A percentile compares a stretch with the other conserved stretches of the same genome.
These are phyloP conservation scores for Actinia tenebrosa DNA, from an alignment of 64 coral and sea anemone genomes.

Conservation along the genomic window DNA sequence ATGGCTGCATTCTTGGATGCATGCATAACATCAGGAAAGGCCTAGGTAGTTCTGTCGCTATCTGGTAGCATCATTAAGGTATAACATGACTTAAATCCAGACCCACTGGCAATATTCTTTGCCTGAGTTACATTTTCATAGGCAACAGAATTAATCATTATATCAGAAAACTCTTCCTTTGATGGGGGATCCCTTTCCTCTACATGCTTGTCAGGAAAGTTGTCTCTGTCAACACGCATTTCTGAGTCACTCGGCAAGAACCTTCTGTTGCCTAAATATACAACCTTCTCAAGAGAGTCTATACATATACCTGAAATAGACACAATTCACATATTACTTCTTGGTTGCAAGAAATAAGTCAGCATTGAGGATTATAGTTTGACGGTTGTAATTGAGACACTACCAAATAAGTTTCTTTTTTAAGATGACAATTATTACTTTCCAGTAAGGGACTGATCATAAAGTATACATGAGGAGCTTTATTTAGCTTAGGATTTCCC, in stretches of 20 bases:
- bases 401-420: slow-evolving; percentile 1
- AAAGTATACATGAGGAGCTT: background rate
- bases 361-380: too few relatives aligned
- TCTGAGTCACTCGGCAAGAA: background rate
- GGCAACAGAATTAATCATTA: slow-evolving; percentile 34
- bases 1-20: slow-evolving; percentile 36
- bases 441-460: background rate
- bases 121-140: slow-evolving; percentile 43
- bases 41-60: slow-evolving; percentile 24
- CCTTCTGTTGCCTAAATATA: slow-evolving; percentile 40
- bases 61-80: slow-evolving; percentile 52
- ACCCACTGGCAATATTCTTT: slow-evolving; percentile 27
- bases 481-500: too few relatives aligned
- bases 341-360: too few relatives aligned
- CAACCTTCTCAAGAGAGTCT: slow-evolving; percentile 33
- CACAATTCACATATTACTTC: background rate
- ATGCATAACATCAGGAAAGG: slow-evolving; percentile 57
- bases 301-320: slow-evolving; percentile 28
- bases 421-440: background rate
- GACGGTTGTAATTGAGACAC: too few relatives aligned
- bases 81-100: slow-evolving; percentile 27
- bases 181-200: slow-evolving; percentile 24
- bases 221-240: slow-evolving; percentile 15
- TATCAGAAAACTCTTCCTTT: slow-evolving; percentile 11
- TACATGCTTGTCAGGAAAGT: slow-evolving; percentile 22